These are phyloP conservation scores for Salticus scenicus DNA, from an alignment of 2,888 invertebrate species.

Conservation along the genomic window DNA sequence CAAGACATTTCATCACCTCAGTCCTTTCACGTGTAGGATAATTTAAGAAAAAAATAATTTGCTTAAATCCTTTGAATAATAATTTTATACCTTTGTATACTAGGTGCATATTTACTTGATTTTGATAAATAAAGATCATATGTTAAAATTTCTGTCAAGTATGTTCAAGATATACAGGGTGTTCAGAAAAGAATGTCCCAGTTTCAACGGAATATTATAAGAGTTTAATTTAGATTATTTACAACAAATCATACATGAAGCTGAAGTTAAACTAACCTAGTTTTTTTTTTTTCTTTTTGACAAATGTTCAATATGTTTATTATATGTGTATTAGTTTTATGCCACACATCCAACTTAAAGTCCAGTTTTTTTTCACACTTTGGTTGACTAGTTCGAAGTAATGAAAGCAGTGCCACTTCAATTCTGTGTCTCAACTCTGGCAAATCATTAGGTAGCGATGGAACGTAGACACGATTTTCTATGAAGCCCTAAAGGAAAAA, in stretches of 20 bases:
- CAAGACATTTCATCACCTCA: no score
- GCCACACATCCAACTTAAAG: neutral
- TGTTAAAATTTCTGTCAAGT: no score
- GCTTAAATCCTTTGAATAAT: no score
- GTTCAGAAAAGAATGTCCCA: neutral
- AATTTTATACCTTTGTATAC: no score
- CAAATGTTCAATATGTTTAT: no score
- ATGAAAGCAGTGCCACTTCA: neutral
- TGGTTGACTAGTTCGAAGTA: neutral
- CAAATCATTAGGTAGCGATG: neutral
- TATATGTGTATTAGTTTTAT: no score
- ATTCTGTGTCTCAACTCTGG: neutral
- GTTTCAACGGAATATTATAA: neutral
- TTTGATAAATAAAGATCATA: no score
- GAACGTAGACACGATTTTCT: constrained; percentile 2
- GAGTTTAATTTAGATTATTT: neutral
- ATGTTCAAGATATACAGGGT: no score
- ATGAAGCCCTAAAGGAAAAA: constrained; percentile 1
- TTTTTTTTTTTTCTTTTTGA: no score
- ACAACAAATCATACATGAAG: neutral
- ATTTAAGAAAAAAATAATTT: no score
- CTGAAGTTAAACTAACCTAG: neutral
- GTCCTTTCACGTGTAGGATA: no score
- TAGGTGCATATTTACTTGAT: no score
- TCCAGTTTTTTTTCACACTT: neutral